Conservation (phyloP, 2,113 vertebrate genomes). For the Syngnathus scovelli region DNA sequence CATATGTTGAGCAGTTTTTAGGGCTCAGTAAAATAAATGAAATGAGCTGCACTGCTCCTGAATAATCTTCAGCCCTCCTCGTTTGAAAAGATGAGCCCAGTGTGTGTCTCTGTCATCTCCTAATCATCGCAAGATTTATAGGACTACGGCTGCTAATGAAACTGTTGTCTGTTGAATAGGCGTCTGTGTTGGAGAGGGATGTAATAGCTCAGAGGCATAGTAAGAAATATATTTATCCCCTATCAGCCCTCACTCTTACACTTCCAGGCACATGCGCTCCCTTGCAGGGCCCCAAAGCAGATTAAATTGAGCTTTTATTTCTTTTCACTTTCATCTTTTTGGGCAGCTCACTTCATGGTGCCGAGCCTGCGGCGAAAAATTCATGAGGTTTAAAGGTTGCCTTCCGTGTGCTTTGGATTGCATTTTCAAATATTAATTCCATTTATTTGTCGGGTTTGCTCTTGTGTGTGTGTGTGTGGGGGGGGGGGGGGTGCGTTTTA, state of each 20-base stretch:
- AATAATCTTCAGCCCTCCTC: conserved; percentile 50
- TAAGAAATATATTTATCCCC: conserved; percentile 93
- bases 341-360: conserved; percentile 79
- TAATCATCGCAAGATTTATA: conserved; percentile 86
- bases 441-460: conserved; percentile 55
- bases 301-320: conserved; percentile 98
- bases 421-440: conserved; percentile 62
- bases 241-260: conserved; percentile 87
- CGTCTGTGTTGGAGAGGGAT: conserved; percentile 82
- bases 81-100: conserved; percentile 74
- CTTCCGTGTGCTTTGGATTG: conserved; percentile 52
- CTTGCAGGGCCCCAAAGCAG: conserved; percentile 93
- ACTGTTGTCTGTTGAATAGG: conserved; percentile 82
- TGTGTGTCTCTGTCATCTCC: conserved; percentile 79
- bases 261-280: conserved; percentile 83
- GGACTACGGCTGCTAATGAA: conserved; percentile 93
- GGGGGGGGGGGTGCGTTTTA: not conserved
- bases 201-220: conserved; percentile 87
- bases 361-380: conserved; percentile 79
- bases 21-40: not conserved
- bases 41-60: not conserved
- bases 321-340: conserved; percentile 97
- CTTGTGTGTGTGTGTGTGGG: conserved; percentile 9
- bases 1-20: not conserved
- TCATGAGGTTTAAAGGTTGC: conserved; percentile 72